Conservation (phyloP, 2,113 vertebrate genomes). For the Neodon shergylaensis region DNA sequence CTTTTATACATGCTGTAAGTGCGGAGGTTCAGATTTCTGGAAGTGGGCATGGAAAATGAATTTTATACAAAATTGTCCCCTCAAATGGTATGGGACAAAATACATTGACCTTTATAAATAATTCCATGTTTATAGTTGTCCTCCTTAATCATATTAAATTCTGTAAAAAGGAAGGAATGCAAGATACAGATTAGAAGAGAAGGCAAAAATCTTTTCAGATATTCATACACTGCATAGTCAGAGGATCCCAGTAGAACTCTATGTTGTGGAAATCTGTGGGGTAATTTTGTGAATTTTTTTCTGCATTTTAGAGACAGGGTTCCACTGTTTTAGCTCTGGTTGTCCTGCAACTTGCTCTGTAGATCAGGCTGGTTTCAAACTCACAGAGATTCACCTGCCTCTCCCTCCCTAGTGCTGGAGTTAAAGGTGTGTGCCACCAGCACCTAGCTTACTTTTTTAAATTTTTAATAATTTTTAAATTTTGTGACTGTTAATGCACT, state of each 20-base stretch:
- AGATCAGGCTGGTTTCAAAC: too few relatives aligned
- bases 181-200: not conserved
- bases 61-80: not conserved
- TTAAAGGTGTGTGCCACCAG: too few relatives aligned
- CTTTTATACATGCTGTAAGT: not conserved
- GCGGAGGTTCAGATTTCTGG: not conserved
- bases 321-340: too few relatives aligned
- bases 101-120: not conserved
- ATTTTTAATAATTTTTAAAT: not conserved
- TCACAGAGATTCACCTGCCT: too few relatives aligned
- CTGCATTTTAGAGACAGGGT: too few relatives aligned
- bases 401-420: too few relatives aligned
- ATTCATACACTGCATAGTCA: not conserved
- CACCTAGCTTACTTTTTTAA: too few relatives aligned
- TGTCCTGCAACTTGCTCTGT: too few relatives aligned
- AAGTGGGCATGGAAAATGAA: too few relatives aligned
- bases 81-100: not conserved
- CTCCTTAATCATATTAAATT: not conserved
- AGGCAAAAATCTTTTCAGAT: not conserved
- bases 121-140: not conserved
- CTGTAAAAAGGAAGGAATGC: not conserved
- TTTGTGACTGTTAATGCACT: not conserved
- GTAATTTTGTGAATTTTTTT: not conserved
- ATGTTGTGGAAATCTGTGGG: not conserved
- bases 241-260: not conserved